Conservation (phyloP, 2,888 invertebrate genomes). For the Cantharis flavilabris region DNA sequence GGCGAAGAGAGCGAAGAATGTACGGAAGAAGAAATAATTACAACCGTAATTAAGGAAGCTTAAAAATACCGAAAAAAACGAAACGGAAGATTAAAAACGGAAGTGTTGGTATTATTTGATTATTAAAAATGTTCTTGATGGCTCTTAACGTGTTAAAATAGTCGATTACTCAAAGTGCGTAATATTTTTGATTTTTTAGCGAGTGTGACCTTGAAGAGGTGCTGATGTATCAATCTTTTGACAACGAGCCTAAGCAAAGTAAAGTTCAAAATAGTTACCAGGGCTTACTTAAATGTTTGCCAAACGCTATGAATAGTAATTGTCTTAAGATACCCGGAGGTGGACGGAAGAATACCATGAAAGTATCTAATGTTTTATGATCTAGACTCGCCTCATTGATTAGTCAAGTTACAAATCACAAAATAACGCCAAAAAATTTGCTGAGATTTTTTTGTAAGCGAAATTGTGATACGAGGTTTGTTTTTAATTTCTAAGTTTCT, state of each 20-base stretch:
- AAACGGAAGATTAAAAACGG: neutral
- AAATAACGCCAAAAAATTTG: neutral
- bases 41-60: neutral
- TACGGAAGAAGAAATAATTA: neutral
- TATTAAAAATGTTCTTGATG: neutral
- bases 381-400: neutral
- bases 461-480: neutral
- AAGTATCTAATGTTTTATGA: conserved; percentile 24
- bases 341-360: conserved; percentile 30
- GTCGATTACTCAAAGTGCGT: neutral
- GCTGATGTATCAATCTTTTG: conserved; percentile 57
- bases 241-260: conserved; percentile 39
- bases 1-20: neutral
- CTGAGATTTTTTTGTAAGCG: neutral
- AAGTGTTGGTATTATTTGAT: neutral
- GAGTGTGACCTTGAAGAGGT: conserved; percentile 77
- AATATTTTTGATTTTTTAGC: conserved; percentile 53
- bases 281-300: conserved; percentile 52
- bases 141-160: neutral
- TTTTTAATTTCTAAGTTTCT: neutral
- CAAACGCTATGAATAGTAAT: conserved; percentile 36
- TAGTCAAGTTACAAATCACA: neutral
- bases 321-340: conserved; percentile 31
- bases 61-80: neutral
- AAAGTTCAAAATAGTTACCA: conserved; percentile 40